Evolutionary conservation across 1,140 invertebrate species (phyloP), one percentile per base, ranked within the genome.

Genomic region (Achroia grisella): DNA sequence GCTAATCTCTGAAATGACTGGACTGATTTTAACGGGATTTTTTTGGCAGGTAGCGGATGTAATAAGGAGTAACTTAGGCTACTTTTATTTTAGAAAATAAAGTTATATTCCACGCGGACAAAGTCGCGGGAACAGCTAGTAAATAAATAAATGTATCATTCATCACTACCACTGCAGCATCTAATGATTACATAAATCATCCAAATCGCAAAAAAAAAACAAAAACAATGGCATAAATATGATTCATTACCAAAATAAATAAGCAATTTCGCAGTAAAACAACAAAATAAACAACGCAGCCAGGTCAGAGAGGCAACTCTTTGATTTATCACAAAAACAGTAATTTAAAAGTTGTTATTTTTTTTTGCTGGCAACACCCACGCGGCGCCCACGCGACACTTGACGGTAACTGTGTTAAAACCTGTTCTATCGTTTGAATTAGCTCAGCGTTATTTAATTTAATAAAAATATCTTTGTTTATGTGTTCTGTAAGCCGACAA

Each of bases 241-340:
- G 48, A 41, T 39, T 42, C 32, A 44, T 31, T 37, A 31, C 9
- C 17, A 13, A 36, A 47, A 44, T 50, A 56, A 52, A 47, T 53
- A 52, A 56, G 58, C 33, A 56, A 61, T 53, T 56, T 50, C 27
- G 48, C 42, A 44, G 36, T 44, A 50, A 48, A 56, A 52, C 49
- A 55, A 56, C 35, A 48, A 51, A 52, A 62, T 42, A 53, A 59
- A 57, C 56, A 46, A 28, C 27, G 32, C 13, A 37, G 35, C 30
- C 43, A 31, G 42, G 48, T 47, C 45, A 47, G 35, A 41, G 37
- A 44, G 44, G 46, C 40, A 43, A 36, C 34, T 42, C 52, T 67
- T 62, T 73, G 62, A 73, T 68, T 70, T 67, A 72, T 72, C 47
- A 68, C 70, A 64, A 70, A 73, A 73, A 65, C 61, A 63, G 64